Evolutionary conservation across 2,888 invertebrate species (phyloP).

Genomic region (Drosophila ezoana): DNA sequence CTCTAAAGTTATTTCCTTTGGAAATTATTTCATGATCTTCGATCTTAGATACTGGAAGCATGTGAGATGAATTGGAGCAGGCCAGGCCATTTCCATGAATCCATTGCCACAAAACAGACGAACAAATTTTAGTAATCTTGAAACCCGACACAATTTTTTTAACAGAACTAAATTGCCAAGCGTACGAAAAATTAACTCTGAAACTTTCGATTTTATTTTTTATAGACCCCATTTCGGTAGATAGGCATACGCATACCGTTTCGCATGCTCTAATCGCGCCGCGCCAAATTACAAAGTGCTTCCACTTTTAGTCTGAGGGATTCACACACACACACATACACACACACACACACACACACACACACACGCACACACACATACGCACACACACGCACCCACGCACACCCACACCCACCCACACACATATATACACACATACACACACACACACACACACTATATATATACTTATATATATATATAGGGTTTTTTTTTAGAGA

Average conservation of each 20-base stretch:
- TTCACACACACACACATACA: not conserved
- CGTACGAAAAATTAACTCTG: constrained; percentile 51
- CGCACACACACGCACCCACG: too few relatives aligned
- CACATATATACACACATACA: not conserved
- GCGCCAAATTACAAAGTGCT: constrained; percentile 41
- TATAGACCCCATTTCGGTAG: constrained; percentile 26
- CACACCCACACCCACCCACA: not conserved
- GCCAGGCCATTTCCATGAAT: constrained; percentile 35
- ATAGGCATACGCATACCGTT: constrained; percentile 21
- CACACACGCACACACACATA: not conserved
- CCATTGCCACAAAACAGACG: constrained; percentile 22
- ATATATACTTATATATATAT: not conserved
- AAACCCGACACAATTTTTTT: constrained; percentile 24
- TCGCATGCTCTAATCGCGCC: constrained; percentile 21
- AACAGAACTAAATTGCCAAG: constrained; percentile 48
- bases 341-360: not conserved
- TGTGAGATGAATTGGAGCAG: constrained; percentile 30
- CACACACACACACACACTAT: not conserved
- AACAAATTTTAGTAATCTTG: constrained; percentile 46
- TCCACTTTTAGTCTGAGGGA: constrained; percentile 19
- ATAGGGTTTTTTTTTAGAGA: not conserved
- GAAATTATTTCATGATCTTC: constrained; percentile 1
- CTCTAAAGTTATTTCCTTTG: not conserved
- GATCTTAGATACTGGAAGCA: not conserved
- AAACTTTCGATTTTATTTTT: constrained; percentile 42